phyloP scores from a whole-genome alignment of 2,113 vertebrate genomes.

The Megaceryle maxima region DNA sequence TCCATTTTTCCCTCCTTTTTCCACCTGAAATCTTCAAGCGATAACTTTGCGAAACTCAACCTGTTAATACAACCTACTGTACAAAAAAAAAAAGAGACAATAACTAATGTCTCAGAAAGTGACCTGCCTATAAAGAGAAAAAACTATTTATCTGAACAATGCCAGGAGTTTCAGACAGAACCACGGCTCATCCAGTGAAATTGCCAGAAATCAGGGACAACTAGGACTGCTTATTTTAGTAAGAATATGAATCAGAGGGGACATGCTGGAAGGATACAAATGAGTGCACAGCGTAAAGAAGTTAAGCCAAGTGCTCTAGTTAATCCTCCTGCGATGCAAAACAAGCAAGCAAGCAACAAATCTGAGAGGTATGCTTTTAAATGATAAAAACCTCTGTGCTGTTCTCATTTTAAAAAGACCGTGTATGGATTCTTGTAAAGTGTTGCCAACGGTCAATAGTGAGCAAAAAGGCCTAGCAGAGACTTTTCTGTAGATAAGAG shows the following conservation, averaged over 20 bases:
- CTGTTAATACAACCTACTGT: background rate
- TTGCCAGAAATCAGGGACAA: background rate
- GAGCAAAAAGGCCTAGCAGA: background rate
- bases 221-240: background rate
- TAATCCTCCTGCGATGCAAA: background rate
- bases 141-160: background rate
- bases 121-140: background rate
- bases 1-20: background rate
- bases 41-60: background rate
- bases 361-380: background rate
- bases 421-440: background rate
- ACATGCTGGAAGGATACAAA: background rate
- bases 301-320: background rate
- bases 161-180: background rate
- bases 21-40: background rate
- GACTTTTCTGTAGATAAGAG: background rate
- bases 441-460: background rate
- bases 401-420: background rate
- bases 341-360: background rate
- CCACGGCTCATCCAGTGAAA: background rate
- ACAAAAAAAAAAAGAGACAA: background rate
- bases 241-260: background rate
- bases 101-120: background rate
- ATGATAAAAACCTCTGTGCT: accelerated
- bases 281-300: background rate